These are phyloP conservation scores for Cyprinodon variegatus DNA, from an alignment of 2,113 vertebrate genomes.

Conservation along the genomic window DNA sequence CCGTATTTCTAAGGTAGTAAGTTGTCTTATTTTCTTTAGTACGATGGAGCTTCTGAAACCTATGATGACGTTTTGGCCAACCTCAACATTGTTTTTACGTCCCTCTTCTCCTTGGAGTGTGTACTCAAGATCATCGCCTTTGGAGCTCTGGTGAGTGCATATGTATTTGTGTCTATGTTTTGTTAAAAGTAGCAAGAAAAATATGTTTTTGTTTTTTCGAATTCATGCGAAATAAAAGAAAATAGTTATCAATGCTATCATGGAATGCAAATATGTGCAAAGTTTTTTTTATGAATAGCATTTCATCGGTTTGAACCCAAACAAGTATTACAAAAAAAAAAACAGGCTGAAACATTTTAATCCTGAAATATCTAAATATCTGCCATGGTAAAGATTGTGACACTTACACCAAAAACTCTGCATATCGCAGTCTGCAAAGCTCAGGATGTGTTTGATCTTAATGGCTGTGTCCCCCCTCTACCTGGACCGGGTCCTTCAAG, in stretches of 20 bases:
- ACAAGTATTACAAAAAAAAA: neutral
- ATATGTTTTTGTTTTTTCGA: neutral
- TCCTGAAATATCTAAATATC: no score
- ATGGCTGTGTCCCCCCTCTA: no score
- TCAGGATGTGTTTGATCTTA: no score
- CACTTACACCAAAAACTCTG: no score
- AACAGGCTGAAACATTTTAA: no score
- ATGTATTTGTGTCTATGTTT: constrained; percentile 16
- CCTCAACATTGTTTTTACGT: constrained; percentile 98
- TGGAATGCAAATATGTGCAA: neutral
- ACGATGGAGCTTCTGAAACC: constrained; percentile 80
- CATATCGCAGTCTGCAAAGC: no score
- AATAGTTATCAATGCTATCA: neutral
- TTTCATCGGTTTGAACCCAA: neutral
- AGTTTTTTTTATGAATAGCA: neutral
- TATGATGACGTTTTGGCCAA: constrained; percentile 89
- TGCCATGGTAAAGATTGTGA: no score
- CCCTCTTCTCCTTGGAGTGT: constrained; percentile 96
- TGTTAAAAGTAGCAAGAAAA: neutral
- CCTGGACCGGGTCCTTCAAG: no score
- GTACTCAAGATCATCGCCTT: constrained; percentile 97
- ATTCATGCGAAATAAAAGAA: no score
- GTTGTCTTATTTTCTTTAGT: constrained; percentile 68
- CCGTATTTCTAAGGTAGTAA: constrained; percentile 12
- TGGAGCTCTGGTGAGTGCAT: constrained; percentile 86